These are phyloP conservation scores for Itoplectis maculator DNA, from an alignment of 2,888 invertebrate genomes.

Conservation along the genomic window DNA sequence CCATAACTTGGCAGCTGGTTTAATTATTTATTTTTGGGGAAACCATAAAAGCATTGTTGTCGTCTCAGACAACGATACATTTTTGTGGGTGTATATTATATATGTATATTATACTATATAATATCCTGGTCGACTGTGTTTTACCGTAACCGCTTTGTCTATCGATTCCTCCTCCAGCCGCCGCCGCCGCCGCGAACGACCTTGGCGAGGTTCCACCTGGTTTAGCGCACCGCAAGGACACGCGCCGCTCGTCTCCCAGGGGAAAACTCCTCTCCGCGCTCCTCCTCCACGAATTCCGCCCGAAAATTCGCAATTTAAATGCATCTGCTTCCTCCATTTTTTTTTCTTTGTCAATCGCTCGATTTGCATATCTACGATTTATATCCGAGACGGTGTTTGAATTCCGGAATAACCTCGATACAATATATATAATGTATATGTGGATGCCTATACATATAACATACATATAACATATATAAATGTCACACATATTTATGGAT, in stretches of 20 bases:
- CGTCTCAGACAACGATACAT: too few species aligned
- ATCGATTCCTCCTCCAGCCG: slow-evolving; percentile 45
- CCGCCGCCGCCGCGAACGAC: slow-evolving; percentile 2
- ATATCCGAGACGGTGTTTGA: too few species aligned
- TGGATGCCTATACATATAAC: not conserved
- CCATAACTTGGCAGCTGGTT: too few species aligned
- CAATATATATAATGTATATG: too few species aligned
- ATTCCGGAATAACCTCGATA: too few species aligned
- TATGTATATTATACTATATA: too few species aligned
- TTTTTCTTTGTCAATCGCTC: not conserved
- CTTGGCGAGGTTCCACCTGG: slow-evolving; percentile 56
- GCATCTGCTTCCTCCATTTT: slow-evolving; percentile 61
- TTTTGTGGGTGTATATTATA: too few species aligned
- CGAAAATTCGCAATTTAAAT: slow-evolving; percentile 73
- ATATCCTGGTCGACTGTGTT: slow-evolving; percentile 32
- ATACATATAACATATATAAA: too few species aligned
- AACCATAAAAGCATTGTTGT: too few species aligned
- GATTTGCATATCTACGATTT: too few species aligned
- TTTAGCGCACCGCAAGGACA: slow-evolving; percentile 39
- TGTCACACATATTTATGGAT: not conserved
- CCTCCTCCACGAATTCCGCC: not conserved
- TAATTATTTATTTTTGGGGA: too few species aligned
- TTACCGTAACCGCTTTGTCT: slow-evolving; percentile 53
- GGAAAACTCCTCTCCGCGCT: slow-evolving; percentile 21
- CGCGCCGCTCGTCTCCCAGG: not conserved